These are phyloP conservation scores for Propsilocerus akamusi DNA, from an alignment of 1,140 invertebrate genomes.

Conservation along the genomic window DNA sequence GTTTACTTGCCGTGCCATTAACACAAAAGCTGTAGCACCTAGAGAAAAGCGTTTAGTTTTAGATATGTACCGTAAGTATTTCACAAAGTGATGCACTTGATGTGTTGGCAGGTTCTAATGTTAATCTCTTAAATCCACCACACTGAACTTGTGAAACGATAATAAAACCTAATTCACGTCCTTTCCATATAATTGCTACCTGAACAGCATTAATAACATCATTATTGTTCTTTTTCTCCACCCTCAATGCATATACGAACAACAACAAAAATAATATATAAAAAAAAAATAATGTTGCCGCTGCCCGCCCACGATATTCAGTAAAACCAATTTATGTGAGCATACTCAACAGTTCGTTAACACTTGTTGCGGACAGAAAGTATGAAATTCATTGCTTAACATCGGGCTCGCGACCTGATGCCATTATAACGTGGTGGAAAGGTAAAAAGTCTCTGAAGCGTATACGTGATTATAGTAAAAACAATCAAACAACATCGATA, in stretches of 20 bases:
- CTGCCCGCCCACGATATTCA: no score
- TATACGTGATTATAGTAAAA: constrained; percentile 19
- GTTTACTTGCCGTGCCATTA: constrained; percentile 58
- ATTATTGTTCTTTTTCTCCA: neutral
- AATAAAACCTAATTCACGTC: no score
- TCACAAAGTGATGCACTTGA: constrained; percentile 1
- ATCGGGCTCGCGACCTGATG: constrained; percentile 57
- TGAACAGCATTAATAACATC: no score
- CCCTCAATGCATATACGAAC: neutral
- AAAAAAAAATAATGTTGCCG: no score
- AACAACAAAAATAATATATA: no score
- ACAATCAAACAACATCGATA: constrained; percentile 18
- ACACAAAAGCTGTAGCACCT: constrained; percentile 49
- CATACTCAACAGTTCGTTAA: constrained; percentile 34
- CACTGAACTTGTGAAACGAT: no score
- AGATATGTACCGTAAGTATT: constrained; percentile 55
- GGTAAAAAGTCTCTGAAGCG: constrained; percentile 47
- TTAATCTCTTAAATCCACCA: no score
- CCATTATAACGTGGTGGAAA: constrained; percentile 64
- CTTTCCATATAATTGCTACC: no score
- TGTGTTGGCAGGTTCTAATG: no score
- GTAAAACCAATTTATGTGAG: constrained; percentile 54
- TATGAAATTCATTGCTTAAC: constrained; percentile 61
- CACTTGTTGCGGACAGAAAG: constrained; percentile 48
- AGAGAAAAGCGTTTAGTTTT: constrained; percentile 44